Evolutionary conservation across 1,140 invertebrate genomes (phyloP).

Genomic region (Zaprionus capensis): DNA sequence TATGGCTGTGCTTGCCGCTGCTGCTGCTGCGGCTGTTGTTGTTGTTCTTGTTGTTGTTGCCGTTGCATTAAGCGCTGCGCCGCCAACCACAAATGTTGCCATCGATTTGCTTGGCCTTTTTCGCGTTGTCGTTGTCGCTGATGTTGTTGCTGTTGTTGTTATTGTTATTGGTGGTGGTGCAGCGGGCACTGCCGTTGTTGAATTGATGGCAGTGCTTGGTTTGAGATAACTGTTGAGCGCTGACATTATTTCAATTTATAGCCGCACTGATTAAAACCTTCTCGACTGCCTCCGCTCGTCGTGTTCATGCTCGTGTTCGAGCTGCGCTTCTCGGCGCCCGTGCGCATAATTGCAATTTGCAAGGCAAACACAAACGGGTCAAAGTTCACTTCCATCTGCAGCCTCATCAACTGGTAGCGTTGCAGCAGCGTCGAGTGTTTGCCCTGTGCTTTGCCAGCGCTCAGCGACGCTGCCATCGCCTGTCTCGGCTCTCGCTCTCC

Average conservation of each 20-base stretch:
- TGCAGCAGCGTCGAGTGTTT: constrained; percentile 49
- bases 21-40: constrained; percentile 28
- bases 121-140: constrained; percentile 20
- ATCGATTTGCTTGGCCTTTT: constrained; percentile 59
- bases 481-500: constrained; percentile 15
- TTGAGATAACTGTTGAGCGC: constrained; percentile 35
- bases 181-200: constrained; percentile 14
- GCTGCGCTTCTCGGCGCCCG: constrained; percentile 14
- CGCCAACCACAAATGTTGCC: constrained; percentile 55
- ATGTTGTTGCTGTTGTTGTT: constrained; percentile 10
- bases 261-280: constrained; percentile 45
- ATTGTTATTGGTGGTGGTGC: constrained; percentile 20
- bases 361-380: constrained; percentile 61
- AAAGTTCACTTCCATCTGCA: constrained; percentile 39
- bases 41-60: constrained; percentile 37
- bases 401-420: constrained; percentile 41
- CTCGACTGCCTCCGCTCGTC: background rate
- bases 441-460: constrained; percentile 32
- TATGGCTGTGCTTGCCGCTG: constrained; percentile 26
- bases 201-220: constrained; percentile 25
- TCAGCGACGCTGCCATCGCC: constrained; percentile 37
- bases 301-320: constrained; percentile 17
- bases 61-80: constrained; percentile 42
- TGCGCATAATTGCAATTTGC: constrained; percentile 76
- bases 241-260: constrained; percentile 64